A percentile compares a stretch with the other conserved stretches of the same genome.
These are phyloP conservation scores for Athetis lepigone DNA, from an alignment of 2,888 invertebrate genomes.

Conservation along the genomic window DNA sequence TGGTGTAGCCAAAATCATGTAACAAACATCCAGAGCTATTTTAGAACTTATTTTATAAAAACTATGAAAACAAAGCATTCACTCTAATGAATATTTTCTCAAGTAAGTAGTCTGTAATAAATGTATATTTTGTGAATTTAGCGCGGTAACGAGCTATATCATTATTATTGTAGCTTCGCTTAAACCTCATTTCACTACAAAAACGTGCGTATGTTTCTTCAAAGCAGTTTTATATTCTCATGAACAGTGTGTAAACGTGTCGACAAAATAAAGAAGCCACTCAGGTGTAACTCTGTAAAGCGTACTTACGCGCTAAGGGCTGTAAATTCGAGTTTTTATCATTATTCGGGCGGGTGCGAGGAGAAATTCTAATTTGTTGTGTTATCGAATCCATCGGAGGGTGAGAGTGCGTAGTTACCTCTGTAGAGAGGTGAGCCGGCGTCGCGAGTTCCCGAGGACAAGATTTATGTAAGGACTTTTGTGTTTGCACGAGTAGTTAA, in stretches of 20 bases:
- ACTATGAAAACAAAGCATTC: background rate
- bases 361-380: conserved; percentile 83
- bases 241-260: conserved; percentile 72
- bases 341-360: conserved; percentile 71
- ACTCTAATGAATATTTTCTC: background rate
- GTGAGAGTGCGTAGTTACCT: conserved; percentile 80
- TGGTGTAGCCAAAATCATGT: background rate
- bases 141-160: conserved; percentile 26
- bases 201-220: conserved; percentile 50
- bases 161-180: conserved; percentile 31
- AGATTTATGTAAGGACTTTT: conserved; percentile 91
- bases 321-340: conserved; percentile 78
- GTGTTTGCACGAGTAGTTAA: conserved; percentile 89
- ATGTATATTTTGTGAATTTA: conserved; percentile 25
- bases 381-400: conserved; percentile 83
- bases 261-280: conserved; percentile 78
- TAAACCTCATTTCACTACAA: conserved; percentile 46
- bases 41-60: background rate
- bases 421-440: conserved; percentile 78
- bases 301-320: conserved; percentile 73
- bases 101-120: conserved; percentile 5
- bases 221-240: conserved; percentile 58
- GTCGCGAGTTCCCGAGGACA: conserved; percentile 84
- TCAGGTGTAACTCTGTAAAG: conserved; percentile 77
- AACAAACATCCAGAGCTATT: background rate